A percentile compares a stretch with the other conserved stretches of the same genome.
phyloP scores from a whole-genome alignment of 2,113 vertebrate species.

The Panthera uncia region DNA sequence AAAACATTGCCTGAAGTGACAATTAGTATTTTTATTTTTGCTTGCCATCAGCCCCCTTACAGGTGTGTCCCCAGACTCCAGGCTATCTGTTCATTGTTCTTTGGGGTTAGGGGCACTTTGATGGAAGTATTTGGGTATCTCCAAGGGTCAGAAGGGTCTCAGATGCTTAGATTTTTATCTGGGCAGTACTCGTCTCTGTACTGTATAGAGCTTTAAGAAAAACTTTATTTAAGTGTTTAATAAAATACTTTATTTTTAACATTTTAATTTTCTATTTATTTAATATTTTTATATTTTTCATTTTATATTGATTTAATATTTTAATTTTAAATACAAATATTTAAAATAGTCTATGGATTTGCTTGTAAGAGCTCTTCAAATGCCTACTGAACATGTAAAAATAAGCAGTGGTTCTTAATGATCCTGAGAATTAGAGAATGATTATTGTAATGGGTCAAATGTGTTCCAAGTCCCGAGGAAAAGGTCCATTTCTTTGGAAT shows the following conservation, averaged over 20 bases:
- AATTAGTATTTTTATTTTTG: neutral
- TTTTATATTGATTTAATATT: too few relatives aligned
- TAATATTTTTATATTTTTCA: too few relatives aligned
- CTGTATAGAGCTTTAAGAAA: neutral
- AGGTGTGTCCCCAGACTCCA: neutral
- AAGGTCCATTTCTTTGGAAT: conserved; percentile 61
- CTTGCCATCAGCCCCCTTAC: neutral
- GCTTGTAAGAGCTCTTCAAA: conserved; percentile 58
- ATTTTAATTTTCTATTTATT: too few relatives aligned
- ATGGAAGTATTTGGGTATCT: neutral
- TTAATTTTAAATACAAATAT: neutral
- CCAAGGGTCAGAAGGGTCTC: neutral
- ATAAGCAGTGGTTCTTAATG: conserved; percentile 32
- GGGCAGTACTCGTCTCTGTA: conserved; percentile 10
- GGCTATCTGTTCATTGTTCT: neutral
- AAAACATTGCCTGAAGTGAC: neutral
- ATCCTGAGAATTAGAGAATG: neutral
- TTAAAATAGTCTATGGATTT: conserved; percentile 38
- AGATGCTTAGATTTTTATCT: neutral
- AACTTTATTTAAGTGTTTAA: neutral
- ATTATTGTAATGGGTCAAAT: conserved; percentile 54
- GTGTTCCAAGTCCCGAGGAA: conserved; percentile 20
- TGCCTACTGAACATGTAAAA: conserved; percentile 52
- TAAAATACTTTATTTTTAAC: too few relatives aligned
- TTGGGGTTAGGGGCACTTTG: neutral